Evolutionary conservation across 2,113 vertebrate genomes (phyloP).

Genomic region (Scomber colias): DNA sequence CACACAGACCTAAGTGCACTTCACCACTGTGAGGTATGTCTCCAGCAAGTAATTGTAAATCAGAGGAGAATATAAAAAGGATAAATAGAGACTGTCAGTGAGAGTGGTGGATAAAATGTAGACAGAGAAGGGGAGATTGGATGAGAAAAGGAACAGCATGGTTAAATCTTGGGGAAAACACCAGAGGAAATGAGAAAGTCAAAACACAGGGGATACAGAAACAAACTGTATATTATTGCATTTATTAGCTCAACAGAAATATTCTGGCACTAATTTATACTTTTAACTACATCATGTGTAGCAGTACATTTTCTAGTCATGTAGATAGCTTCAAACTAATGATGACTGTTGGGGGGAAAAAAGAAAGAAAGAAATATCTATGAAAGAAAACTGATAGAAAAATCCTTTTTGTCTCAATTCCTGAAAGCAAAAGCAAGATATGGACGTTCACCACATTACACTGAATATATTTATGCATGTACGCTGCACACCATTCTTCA

Average conservation of each 20-base stretch:
- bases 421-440: not conserved
- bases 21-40: not conserved
- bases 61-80: slow-evolving; percentile 4
- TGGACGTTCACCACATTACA: not conserved
- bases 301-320: too few species aligned
- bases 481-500: not conserved
- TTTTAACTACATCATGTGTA: not conserved
- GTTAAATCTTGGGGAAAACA: not conserved
- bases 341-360: not conserved
- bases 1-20: not conserved
- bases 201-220: not conserved
- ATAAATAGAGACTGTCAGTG: slow-evolving; percentile 9
- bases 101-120: not conserved
- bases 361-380: not conserved
- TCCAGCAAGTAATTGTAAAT: slow-evolving; percentile 27
- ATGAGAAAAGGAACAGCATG: not conserved
- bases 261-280: not conserved
- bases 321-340: not conserved
- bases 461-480: slow-evolving; percentile 10
- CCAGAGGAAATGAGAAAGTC: not conserved
- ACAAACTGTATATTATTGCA: not conserved
- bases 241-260: slow-evolving; percentile 2
- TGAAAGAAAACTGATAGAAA: not conserved
- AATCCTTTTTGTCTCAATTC: not conserved
- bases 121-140: not conserved